A percentile compares a stretch with the other conserved stretches of the same genome.
Conservation (phyloP, 2,113 vertebrate species). For the Gymnogyps californianus region DNA sequence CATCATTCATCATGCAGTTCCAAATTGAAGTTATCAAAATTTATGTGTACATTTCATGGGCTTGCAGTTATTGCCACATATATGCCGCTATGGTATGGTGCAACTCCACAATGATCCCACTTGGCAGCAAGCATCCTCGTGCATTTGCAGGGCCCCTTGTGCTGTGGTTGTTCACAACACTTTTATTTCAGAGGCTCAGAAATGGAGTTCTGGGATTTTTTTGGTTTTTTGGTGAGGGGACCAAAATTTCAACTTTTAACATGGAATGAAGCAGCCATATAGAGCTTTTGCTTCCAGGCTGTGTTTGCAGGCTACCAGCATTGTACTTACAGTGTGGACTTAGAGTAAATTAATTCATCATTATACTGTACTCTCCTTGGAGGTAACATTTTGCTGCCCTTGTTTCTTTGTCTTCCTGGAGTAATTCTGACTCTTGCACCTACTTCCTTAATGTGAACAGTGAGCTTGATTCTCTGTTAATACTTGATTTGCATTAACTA, state of each 20-base stretch:
- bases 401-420: not conserved
- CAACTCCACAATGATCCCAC: not conserved
- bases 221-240: not conserved
- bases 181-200: not conserved
- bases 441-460: not conserved
- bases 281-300: not conserved
- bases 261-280: not conserved
- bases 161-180: not conserved
- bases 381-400: not conserved
- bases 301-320: not conserved
- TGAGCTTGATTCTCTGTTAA: no score
- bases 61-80: not conserved
- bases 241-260: not conserved
- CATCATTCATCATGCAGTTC: not conserved
- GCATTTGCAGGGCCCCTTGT: not conserved
- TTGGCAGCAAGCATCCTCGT: not conserved
- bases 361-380: not conserved
- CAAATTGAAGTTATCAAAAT: not conserved
- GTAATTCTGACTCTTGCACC: not conserved
- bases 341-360: not conserved
- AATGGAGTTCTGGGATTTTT: not conserved
- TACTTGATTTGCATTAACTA: not conserved
- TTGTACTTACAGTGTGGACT: not conserved
- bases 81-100: not conserved
- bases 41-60: not conserved